Base-by-base conservation (phyloP, 1,140 invertebrate genomes). In the Anastrepha ludens region DNA sequence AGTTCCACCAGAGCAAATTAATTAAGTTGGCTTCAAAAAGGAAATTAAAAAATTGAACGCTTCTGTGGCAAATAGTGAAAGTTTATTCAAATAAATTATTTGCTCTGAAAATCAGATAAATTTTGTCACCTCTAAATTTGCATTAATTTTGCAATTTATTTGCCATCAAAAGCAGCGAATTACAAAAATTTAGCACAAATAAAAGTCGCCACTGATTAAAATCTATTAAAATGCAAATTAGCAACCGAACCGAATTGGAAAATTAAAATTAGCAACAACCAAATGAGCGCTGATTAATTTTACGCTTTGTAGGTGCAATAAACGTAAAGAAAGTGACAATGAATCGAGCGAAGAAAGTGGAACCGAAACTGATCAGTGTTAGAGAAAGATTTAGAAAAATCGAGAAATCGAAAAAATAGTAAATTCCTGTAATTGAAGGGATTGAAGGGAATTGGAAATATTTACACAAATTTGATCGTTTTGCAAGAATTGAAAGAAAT, bases 211-310 rank as follows among this genome's bases (percentile, higher is more conserved):
- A 47, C 67, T 9, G 39, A 74, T 15, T 41, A 47, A 74, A 85
- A 85, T 17, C 50, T 59, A 85, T 85, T 85, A 58, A 59, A 85
- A 85, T 85, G 81, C 50, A 85, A 85, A 85, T 59, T 85, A 58
- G 59, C 20, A 59, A 59, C 44, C 39, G 8, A 85, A 85, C 15
- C 58, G 58, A 59, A 85, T 74, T 47, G 60, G 15, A 62, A 74
- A 74, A 39, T 41, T 47, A 44, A 74, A 74, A 44, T 47, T 41
- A 44, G 13, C 39, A 44, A 41, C 4, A 44, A 44, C 5, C 11
- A 15, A 47, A 44, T 74, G 41, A 5, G 39, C 15, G 67, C 39
- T 74, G 67, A 47, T 74, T 67, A 74, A 74, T 74, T 74, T 74
- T 41, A 74, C 41, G 67, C 67, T 47, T 44, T 7, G 44, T 44